Percentiles rank a stretch among this genome's conserved stretches.
These are phyloP conservation scores for Notodonta dromedarius DNA, from an alignment of 2,888 invertebrate genomes.

Conservation along the genomic window DNA sequence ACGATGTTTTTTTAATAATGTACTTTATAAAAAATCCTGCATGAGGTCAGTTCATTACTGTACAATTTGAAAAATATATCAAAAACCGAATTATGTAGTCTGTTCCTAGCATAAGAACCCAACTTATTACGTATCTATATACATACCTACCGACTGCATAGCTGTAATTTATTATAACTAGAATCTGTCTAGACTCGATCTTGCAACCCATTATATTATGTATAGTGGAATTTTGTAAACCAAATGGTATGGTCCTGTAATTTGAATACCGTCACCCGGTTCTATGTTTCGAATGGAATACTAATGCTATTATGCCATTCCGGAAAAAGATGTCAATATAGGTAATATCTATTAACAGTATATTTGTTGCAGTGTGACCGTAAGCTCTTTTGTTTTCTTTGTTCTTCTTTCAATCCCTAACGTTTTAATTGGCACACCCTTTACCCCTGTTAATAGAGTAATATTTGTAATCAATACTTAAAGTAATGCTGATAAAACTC, in stretches of 20 bases:
- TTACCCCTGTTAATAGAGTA: background rate
- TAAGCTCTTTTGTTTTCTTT: too few species aligned
- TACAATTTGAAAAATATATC: background rate
- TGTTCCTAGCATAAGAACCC: conserved; percentile 38
- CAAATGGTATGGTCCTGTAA: too few species aligned
- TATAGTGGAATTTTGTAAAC: too few species aligned
- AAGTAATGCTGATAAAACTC: background rate
- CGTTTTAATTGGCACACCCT: background rate
- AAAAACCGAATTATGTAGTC: conserved; percentile 40
- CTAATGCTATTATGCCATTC: too few species aligned
- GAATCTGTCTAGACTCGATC: conserved; percentile 15
- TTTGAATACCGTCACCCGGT: too few species aligned
- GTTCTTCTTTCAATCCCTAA: background rate
- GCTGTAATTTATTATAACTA: conserved; percentile 28
- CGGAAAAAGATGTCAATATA: too few species aligned
- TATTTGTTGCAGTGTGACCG: too few species aligned
- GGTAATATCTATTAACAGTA: too few species aligned
- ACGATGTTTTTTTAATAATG: too few species aligned
- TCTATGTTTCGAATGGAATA: too few species aligned
- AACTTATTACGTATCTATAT: conserved; percentile 34
- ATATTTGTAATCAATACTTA: background rate
- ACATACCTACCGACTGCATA: conserved; percentile 44
- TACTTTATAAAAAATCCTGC: too few species aligned
- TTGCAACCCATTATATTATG: conserved; percentile 7
- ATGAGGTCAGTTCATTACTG: too few species aligned